A percentile compares a stretch with the other conserved stretches of the same genome.
phyloP scores from a whole-genome alignment of 2,888 invertebrate genomes.

The Megaustenia siamemsis region DNA sequence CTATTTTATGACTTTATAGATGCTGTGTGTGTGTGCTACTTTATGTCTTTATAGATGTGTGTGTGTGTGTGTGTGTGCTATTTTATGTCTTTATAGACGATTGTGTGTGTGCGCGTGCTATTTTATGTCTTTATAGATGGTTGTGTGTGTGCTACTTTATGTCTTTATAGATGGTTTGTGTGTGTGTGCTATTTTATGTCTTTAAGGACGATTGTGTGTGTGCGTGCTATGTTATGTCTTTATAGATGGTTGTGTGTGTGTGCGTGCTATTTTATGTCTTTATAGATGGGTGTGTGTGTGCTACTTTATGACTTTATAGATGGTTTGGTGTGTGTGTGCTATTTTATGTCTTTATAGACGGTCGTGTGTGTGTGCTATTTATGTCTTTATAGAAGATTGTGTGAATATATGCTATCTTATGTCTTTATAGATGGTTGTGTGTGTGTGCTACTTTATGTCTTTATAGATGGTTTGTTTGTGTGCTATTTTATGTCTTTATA shows the following conservation, averaged over 20 bases:
- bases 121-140: slow-evolving; percentile 16
- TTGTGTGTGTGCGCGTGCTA: neutral
- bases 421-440: slow-evolving; percentile 3
- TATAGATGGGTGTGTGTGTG: neutral
- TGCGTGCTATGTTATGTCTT: neutral
- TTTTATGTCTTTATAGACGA: no score
- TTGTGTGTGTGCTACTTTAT: slow-evolving; percentile 14
- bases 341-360: neutral
- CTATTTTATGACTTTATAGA: neutral
- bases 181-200: slow-evolving; percentile 15
- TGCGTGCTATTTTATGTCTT: neutral
- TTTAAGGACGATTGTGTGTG: neutral
- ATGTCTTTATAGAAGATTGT: neutral
- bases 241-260: neutral
- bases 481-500: slow-evolving; percentile 31
- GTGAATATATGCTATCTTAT: neutral
- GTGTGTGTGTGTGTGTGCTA: no score
- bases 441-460: slow-evolving; percentile 11
- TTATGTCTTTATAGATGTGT: no score
- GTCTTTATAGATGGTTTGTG: neutral
- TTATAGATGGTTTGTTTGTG: no score
- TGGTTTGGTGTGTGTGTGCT: neutral
- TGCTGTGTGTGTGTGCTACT: no score
- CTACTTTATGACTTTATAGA: neutral
- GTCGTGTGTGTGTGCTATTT: neutral